Percentiles rank a stretch among this genome's conserved stretches.
Conservation (phyloP, 2,888 invertebrate species). For the Tenthredo mesomela region DNA sequence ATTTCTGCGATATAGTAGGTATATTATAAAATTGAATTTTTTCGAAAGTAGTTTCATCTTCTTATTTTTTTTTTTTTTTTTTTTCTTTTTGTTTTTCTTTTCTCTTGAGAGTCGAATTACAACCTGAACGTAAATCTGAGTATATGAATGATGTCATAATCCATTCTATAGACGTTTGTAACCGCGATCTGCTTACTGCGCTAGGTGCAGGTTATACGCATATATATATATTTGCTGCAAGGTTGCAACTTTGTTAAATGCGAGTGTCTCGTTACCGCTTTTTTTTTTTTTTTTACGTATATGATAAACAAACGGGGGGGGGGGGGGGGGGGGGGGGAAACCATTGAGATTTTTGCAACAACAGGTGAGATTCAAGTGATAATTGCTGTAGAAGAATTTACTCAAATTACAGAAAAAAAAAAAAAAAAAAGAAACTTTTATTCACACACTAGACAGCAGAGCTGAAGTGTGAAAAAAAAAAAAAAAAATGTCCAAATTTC, state of each 20-base stretch:
- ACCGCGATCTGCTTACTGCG: background rate
- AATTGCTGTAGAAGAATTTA: background rate
- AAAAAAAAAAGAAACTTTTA: background rate
- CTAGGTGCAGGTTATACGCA: background rate
- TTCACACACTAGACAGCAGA: background rate
- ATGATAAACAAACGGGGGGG: background rate
- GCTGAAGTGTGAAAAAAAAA: too few relatives aligned
- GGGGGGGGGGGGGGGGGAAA: background rate
- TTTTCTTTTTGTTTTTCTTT: background rate
- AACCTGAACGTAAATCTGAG: background rate
- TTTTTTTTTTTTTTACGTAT: background rate
- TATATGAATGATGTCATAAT: background rate
- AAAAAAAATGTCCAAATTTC: background rate
- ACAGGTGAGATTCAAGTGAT: constrained; percentile 10
- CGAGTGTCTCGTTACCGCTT: constrained; percentile 30
- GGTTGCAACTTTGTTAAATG: background rate
- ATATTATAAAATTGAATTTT: too few relatives aligned
- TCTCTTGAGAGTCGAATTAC: background rate
- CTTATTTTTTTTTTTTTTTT: background rate
- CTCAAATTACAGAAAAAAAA: too few relatives aligned
- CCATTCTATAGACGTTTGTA: background rate
- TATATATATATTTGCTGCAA: background rate
- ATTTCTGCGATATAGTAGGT: too few relatives aligned
- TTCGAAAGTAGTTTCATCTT: background rate
- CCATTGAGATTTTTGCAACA: constrained; percentile 27